A percentile compares a stretch with the other conserved stretches of the same genome.
Conservation (phyloP, 1,140 invertebrate genomes). For the Pogonomyrmex barbatus region DNA sequence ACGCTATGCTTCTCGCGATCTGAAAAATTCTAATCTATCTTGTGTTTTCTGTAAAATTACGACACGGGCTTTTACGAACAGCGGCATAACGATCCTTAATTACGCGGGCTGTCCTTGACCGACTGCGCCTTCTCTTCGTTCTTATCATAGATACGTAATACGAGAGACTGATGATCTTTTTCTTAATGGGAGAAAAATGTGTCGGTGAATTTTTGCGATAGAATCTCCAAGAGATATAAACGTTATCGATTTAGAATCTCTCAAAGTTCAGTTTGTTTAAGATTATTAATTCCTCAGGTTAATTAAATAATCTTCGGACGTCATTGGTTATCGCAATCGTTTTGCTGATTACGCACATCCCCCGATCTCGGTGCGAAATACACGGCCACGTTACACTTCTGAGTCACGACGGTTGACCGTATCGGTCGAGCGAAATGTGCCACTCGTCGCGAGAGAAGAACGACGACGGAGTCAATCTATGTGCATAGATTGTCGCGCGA, state of each 20-base stretch:
- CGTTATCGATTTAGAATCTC: not conserved
- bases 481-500: conserved; percentile 31
- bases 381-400: conserved; percentile 32
- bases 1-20: not conserved
- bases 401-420: conserved; percentile 32
- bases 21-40: conserved; percentile 4
- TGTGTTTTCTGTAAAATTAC: not conserved
- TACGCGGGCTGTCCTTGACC: conserved; percentile 39
- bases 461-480: conserved; percentile 51
- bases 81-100: conserved; percentile 24
- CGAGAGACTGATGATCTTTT: not conserved
- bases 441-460: conserved; percentile 4
- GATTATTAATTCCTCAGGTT: not conserved
- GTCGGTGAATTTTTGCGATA: not conserved
- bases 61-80: not conserved
- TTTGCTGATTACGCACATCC: not conserved
- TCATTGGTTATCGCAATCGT: not conserved
- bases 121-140: conserved; percentile 20
- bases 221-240: not conserved
- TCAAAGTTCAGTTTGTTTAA: not conserved
- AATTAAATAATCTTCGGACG: not conserved
- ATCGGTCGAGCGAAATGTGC: conserved; percentile 30
- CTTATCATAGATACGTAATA: conserved; percentile 37
- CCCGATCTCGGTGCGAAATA: not conserved
- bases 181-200: not conserved